A percentile compares a stretch with the other conserved stretches of the same genome.
phyloP scores from a whole-genome alignment of 2,888 invertebrate genomes.

The Agriopis aurantiaria region DNA sequence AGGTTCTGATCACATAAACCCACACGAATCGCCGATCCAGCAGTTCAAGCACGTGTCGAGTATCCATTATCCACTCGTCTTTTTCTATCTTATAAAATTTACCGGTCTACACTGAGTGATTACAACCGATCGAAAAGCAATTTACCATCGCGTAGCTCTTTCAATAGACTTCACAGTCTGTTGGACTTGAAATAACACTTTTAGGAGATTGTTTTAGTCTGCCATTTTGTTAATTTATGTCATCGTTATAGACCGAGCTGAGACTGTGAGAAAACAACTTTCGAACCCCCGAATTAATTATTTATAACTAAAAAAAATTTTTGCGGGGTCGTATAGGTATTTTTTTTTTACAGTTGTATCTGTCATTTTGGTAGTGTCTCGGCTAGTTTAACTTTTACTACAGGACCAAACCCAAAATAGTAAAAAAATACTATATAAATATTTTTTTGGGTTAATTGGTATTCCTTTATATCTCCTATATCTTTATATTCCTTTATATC shows the following conservation, averaged over 20 bases:
- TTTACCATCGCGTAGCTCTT: conserved; percentile 36
- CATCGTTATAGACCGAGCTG: neutral
- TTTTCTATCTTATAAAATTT: conserved; percentile 39
- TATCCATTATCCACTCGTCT: conserved; percentile 35
- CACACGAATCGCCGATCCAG: conserved; percentile 8
- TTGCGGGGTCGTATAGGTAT: too few relatives aligned
- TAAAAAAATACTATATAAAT: too few relatives aligned
- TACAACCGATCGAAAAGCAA: conserved; percentile 41
- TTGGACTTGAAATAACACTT: conserved; percentile 38
- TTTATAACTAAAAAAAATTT: too few relatives aligned
- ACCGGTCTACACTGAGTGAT: conserved; percentile 37
- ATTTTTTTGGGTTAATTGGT: too few relatives aligned
- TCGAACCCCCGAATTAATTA: too few relatives aligned
- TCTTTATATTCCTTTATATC: too few relatives aligned
- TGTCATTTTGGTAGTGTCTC: too few relatives aligned
- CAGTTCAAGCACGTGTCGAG: conserved; percentile 33
- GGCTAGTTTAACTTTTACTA: too few relatives aligned
- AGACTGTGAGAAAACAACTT: too few relatives aligned
- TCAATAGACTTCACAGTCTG: conserved; percentile 37
- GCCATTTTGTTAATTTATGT: conserved; percentile 29
- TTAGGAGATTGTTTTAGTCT: conserved; percentile 40
- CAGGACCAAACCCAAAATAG: too few relatives aligned
- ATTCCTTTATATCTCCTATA: too few relatives aligned
- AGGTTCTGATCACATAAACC: neutral
- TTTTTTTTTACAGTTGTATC: too few relatives aligned